phyloP scores from a whole-genome alignment of 2,888 invertebrate species.

The Carterocephalus palaemon region DNA sequence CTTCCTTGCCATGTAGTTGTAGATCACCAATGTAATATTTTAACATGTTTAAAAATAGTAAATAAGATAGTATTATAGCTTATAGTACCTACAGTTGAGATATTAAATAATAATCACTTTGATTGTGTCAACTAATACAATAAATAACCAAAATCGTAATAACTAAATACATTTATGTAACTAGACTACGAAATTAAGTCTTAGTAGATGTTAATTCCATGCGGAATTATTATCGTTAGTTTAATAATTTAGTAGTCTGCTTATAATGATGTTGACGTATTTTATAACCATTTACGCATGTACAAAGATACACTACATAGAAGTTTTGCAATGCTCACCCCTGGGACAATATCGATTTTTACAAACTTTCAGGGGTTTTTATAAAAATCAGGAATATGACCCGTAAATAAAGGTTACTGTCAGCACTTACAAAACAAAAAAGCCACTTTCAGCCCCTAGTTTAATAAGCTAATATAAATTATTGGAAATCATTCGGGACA shows the following conservation, averaged over 20 bases:
- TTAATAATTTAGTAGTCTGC: neutral
- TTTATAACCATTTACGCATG: neutral
- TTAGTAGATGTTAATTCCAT: conserved; percentile 4
- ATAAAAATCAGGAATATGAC: conserved; percentile 29
- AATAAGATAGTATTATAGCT: conserved; percentile 11
- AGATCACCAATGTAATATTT: conserved; percentile 29
- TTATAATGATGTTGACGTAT: conserved; percentile 1
- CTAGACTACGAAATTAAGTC: neutral
- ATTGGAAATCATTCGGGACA: conserved; percentile 57
- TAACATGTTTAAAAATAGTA: conserved; percentile 18
- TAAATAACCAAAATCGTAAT: too few relatives aligned
- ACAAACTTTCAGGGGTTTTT: conserved; percentile 29
- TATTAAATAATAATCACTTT: too few relatives aligned
- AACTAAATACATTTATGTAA: neutral
- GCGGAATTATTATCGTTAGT: conserved; percentile 1
- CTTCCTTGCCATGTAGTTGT: conserved; percentile 26
- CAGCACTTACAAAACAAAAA: conserved; percentile 52
- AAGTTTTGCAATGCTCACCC: conserved; percentile 14
- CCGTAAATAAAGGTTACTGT: conserved; percentile 28
- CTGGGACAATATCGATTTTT: conserved; percentile 33
- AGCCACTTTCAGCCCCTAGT: conserved; percentile 70
- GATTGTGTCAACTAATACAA: too few relatives aligned
- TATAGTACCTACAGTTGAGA: conserved; percentile 3
- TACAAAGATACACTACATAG: conserved; percentile 12
- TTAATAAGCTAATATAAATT: conserved; percentile 60